Conservation (phyloP, 2,113 vertebrate species). For the Sorex fumeus region DNA sequence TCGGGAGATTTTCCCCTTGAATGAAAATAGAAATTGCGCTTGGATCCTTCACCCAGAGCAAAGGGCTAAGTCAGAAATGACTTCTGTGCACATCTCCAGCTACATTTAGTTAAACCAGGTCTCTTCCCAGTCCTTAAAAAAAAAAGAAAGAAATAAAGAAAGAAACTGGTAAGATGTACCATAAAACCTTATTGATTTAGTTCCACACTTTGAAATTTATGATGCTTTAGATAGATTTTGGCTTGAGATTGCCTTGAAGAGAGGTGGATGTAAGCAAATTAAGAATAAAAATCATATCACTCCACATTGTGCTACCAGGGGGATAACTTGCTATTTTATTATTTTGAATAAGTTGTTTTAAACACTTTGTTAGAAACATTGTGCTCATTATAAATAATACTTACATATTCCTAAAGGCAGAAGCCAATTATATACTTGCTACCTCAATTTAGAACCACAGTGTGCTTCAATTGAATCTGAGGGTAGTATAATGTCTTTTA, state of each 20-base stretch:
- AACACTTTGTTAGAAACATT: neutral
- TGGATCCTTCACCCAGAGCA: neutral
- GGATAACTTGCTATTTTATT: conserved; percentile 24
- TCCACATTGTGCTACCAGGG: conserved; percentile 6
- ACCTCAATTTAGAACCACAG: neutral
- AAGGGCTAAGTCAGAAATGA: neutral
- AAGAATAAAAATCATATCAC: conserved; percentile 62
- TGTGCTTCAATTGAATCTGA: conserved; percentile 30
- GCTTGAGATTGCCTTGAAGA: conserved; percentile 32
- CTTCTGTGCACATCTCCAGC: conserved; percentile 7
- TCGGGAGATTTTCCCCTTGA: neutral
- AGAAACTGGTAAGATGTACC: neutral
- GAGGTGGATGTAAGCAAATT: conserved; percentile 56
- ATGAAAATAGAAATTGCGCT: conserved; percentile 10
- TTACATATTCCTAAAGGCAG: conserved; percentile 36
- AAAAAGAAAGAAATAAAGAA: neutral
- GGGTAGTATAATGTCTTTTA: conserved; percentile 54
- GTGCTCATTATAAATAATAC: conserved; percentile 47
- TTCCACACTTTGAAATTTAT: conserved; percentile 61
- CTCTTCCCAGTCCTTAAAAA: neutral
- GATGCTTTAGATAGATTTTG: conserved; percentile 41
- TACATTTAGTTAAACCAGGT: conserved; percentile 26
- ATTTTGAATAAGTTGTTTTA: conserved; percentile 63
- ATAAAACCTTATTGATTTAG: conserved; percentile 57
- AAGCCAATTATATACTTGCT: neutral